Evolutionary conservation across 2,113 vertebrate species (phyloP).

Genomic region (Rhinoderma darwinii): DNA sequence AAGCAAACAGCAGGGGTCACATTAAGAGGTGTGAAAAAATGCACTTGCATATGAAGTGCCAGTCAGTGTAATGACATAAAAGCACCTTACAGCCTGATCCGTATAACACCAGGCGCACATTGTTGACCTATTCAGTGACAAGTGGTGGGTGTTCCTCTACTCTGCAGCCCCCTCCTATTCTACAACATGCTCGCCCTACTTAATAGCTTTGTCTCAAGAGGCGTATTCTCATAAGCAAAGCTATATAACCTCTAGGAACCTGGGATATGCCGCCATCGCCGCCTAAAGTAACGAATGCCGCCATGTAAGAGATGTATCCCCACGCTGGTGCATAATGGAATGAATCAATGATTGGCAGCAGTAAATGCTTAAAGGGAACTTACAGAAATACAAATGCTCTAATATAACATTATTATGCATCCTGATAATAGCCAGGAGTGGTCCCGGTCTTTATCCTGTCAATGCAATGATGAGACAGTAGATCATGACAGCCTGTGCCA

Average conservation of each 20-base stretch:
- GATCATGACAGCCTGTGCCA: too few relatives aligned
- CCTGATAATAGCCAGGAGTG: too few relatives aligned
- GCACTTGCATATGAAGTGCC: constrained; percentile 22
- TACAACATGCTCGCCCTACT: not conserved
- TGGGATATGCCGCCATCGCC: not conserved
- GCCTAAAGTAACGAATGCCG: not conserved
- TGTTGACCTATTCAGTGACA: constrained; percentile 25
- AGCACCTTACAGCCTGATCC: constrained; percentile 20
- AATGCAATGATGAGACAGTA: too few relatives aligned
- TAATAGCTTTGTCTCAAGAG: not conserved
- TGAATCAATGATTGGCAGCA: not conserved
- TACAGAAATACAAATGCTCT: too few relatives aligned
- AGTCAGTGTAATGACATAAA: constrained; percentile 9
- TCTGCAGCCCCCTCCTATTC: not conserved
- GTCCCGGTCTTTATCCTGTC: too few relatives aligned
- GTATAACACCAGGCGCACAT: not conserved
- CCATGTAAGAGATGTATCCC: not conserved
- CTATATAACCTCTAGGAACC: not conserved
- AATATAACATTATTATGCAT: too few relatives aligned
- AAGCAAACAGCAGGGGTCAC: constrained; percentile 27
- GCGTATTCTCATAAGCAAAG: not conserved
- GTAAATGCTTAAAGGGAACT: not conserved
- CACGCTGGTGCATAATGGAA: not conserved
- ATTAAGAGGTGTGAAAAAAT: constrained; percentile 31
- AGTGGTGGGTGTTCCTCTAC: constrained; percentile 14